Percentiles rank a stretch among this genome's conserved stretches.
Conservation (phyloP, 2,888 invertebrate species). For the Steinernema carpocapsae region DNA sequence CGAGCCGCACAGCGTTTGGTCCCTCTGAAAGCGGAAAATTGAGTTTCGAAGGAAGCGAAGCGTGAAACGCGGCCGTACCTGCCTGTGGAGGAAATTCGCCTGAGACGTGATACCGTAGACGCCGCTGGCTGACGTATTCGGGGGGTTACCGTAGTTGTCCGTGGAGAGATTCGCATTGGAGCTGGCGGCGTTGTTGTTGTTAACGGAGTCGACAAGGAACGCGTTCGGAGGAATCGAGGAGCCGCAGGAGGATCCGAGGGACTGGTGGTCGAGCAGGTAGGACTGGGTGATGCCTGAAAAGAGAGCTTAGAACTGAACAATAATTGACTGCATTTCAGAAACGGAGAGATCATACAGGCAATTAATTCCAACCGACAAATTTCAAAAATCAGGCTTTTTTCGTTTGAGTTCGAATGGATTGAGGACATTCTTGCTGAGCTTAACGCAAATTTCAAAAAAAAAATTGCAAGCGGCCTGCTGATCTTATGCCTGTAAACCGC, state of each 20-base stretch:
- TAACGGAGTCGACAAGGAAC: constrained; percentile 16
- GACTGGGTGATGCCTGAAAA: constrained; percentile 23
- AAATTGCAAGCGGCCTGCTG: too few species aligned
- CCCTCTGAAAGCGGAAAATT: constrained; percentile 41
- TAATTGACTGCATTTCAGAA: too few species aligned
- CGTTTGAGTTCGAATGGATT: too few species aligned
- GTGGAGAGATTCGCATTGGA: constrained; percentile 14
- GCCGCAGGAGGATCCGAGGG: constrained; percentile 16
- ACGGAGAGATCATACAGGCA: too few species aligned
- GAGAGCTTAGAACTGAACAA: background rate
- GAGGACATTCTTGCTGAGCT: too few species aligned
- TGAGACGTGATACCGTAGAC: background rate
- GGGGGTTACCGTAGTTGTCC: constrained; percentile 28
- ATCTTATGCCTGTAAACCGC: too few species aligned
- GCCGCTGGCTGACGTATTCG: background rate
- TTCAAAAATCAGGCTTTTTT: too few species aligned
- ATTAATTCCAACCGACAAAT: too few species aligned
- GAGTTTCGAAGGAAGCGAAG: background rate
- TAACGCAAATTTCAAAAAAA: too few species aligned
- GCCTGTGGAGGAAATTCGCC: constrained; percentile 17
- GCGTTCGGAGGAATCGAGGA: background rate
- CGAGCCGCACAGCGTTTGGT: constrained; percentile 39
- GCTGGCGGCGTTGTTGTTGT: constrained; percentile 20
- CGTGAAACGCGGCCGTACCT: constrained; percentile 1
- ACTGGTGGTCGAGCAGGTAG: constrained; percentile 27